phyloP scores from a whole-genome alignment of 2,797 vertebrate species.

The Phoebastria nigripes region DNA sequence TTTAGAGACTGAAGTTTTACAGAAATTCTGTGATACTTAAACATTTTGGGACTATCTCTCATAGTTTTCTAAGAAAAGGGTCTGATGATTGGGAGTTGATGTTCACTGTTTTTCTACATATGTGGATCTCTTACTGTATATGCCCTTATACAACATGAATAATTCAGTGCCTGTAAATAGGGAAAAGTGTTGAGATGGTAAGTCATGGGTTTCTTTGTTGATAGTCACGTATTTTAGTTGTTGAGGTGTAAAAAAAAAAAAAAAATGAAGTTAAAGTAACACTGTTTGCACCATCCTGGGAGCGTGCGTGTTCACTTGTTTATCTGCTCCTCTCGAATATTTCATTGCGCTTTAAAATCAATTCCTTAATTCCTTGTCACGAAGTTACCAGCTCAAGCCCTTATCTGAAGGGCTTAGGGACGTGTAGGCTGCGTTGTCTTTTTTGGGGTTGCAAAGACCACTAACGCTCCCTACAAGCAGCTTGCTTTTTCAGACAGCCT shows the following conservation, averaged over 20 bases:
- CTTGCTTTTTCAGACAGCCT: background rate
- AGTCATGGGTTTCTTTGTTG: background rate
- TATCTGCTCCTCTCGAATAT: background rate
- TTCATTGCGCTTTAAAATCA: background rate
- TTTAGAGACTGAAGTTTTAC: background rate
- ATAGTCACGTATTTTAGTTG: background rate
- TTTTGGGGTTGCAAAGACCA: background rate
- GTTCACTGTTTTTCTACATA: background rate
- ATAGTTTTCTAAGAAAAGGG: background rate
- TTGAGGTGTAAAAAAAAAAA: background rate
- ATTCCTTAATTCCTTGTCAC: background rate
- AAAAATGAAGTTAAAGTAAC: background rate
- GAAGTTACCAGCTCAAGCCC: background rate
- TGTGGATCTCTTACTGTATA: background rate
- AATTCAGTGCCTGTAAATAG: conserved; percentile 1
- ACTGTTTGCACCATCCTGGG: background rate
- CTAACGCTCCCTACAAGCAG: background rate
- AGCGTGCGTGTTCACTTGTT: background rate
- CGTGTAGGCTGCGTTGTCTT: background rate
- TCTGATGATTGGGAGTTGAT: background rate
- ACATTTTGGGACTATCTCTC: background rate
- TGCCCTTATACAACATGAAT: background rate
- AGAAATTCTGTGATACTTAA: background rate
- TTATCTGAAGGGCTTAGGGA: background rate
- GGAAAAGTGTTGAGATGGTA: background rate